A percentile compares a stretch with the other conserved stretches of the same genome.
Evolutionary conservation across 2,888 invertebrate species (phyloP).

Genomic region (Brachynemurus nebulosus): DNA sequence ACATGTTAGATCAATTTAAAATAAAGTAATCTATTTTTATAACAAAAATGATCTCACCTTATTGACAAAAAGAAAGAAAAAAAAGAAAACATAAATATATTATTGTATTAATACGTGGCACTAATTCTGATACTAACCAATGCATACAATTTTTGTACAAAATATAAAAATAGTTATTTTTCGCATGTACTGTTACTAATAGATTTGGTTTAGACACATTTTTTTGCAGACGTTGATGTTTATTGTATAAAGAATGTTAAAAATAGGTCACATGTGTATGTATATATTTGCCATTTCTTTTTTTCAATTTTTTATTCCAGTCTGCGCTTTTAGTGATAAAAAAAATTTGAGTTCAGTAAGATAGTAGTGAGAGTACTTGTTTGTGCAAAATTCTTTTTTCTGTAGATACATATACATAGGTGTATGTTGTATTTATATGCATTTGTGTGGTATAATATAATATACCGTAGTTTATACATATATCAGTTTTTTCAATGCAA

Average conservation of each 20-base stretch:
- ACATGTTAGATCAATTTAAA: too few species aligned
- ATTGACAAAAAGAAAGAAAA: too few species aligned
- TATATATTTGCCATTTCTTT: slow-evolving; percentile 1
- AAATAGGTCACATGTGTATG: slow-evolving; percentile 5
- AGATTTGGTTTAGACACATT: slow-evolving; percentile 5
- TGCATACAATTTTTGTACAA: neutral
- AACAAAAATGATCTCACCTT: too few species aligned
- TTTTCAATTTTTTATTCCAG: slow-evolving; percentile 2
- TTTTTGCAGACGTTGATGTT: slow-evolving; percentile 7
- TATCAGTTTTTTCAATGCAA: too few species aligned
- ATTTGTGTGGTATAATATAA: too few species aligned
- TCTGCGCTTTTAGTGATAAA: slow-evolving; percentile 1
- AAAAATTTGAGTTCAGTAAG: slow-evolving; percentile 1
- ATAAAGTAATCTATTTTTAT: too few species aligned
- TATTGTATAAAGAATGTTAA: slow-evolving; percentile 7
- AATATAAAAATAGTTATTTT: slow-evolving; percentile 6
- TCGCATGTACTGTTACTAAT: slow-evolving; percentile 4
- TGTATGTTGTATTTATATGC: too few species aligned
- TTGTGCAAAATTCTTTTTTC: neutral
- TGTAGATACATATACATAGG: too few species aligned
- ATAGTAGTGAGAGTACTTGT: slow-evolving; percentile 1
- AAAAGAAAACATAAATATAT: too few species aligned
- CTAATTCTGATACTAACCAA: too few species aligned
- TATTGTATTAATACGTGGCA: too few species aligned
- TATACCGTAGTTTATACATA: too few species aligned